phyloP scores from a whole-genome alignment of 2,797 vertebrate species.

The Pogonophryne albipinna region DNA sequence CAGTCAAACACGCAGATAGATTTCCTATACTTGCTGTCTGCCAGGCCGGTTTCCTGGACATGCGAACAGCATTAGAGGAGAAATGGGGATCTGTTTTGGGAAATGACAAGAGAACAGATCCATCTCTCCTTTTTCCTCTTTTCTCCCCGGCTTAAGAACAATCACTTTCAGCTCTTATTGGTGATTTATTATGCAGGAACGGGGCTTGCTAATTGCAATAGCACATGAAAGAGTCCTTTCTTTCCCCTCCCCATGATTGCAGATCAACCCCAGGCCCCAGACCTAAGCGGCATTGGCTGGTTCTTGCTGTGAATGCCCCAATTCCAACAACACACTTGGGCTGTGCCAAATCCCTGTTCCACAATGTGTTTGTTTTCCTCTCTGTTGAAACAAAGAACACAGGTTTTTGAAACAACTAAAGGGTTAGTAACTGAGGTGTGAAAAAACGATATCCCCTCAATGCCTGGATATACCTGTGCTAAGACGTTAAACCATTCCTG shows the following conservation, averaged over 20 bases:
- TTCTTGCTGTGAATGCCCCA: constrained; percentile 61
- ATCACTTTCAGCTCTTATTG: constrained; percentile 66
- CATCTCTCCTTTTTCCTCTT: constrained; percentile 49
- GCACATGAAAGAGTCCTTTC: constrained; percentile 73
- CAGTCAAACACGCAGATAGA: constrained; percentile 79
- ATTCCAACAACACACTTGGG: constrained; percentile 68
- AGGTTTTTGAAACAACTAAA: constrained; percentile 70
- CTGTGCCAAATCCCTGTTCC: constrained; percentile 75
- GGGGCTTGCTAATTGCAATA: constrained; percentile 73
- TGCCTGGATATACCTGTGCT: constrained; percentile 8
- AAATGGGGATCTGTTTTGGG: constrained; percentile 66
- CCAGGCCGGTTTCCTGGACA: constrained; percentile 80
- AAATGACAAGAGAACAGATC: constrained; percentile 73
- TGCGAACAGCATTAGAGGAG: constrained; percentile 75
- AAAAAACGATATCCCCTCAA: constrained; percentile 29
- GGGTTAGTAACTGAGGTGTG: constrained; percentile 53
- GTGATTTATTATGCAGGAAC: constrained; percentile 65
- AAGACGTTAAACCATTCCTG: not conserved
- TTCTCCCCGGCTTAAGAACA: constrained; percentile 55
- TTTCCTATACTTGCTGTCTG: constrained; percentile 78
- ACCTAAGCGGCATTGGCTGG: constrained; percentile 71
- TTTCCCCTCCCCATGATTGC: constrained; percentile 59
- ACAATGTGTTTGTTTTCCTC: constrained; percentile 76
- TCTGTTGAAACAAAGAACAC: constrained; percentile 73
- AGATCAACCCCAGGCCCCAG: constrained; percentile 73